These are phyloP conservation scores for Spodoptera picta DNA, from an alignment of 2,888 invertebrate species.

Conservation along the genomic window DNA sequence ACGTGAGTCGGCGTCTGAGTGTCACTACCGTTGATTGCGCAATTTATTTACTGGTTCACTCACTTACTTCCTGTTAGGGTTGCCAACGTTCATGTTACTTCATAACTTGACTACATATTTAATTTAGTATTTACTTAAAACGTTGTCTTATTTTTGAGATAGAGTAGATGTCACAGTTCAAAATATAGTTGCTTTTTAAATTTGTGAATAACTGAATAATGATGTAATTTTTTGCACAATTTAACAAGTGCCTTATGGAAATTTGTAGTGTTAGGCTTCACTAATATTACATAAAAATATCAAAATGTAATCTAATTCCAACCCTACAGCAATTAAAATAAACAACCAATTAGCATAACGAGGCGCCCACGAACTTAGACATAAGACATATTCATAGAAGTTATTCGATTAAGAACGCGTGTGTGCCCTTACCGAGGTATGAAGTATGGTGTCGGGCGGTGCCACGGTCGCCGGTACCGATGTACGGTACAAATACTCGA, in stretches of 20 bases:
- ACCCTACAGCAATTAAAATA: constrained; percentile 2
- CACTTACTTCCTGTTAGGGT: constrained; percentile 11
- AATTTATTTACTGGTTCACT: constrained; percentile 7
- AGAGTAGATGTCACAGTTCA: too few species aligned
- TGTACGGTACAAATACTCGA: constrained; percentile 39
- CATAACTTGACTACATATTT: neutral
- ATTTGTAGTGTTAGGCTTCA: too few species aligned
- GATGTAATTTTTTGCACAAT: too few species aligned
- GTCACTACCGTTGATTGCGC: constrained; percentile 8
- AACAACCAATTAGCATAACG: constrained; percentile 35
- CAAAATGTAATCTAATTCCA: neutral
- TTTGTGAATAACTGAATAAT: too few species aligned
- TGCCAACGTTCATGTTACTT: neutral
- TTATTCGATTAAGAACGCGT: constrained; percentile 49
- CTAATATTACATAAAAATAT: too few species aligned
- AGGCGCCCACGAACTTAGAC: constrained; percentile 44
- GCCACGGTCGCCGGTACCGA: constrained; percentile 52
- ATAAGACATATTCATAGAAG: constrained; percentile 50
- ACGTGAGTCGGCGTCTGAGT: neutral
- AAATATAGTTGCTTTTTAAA: too few species aligned
- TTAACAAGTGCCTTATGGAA: too few species aligned
- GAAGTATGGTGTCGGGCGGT: constrained; percentile 74
- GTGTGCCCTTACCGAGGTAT: constrained; percentile 52
- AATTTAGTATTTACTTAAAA: neutral
- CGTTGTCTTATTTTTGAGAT: too few species aligned